Base-by-base conservation (phyloP, 1,140 invertebrate genomes). In the Colletes gigas region DNA sequence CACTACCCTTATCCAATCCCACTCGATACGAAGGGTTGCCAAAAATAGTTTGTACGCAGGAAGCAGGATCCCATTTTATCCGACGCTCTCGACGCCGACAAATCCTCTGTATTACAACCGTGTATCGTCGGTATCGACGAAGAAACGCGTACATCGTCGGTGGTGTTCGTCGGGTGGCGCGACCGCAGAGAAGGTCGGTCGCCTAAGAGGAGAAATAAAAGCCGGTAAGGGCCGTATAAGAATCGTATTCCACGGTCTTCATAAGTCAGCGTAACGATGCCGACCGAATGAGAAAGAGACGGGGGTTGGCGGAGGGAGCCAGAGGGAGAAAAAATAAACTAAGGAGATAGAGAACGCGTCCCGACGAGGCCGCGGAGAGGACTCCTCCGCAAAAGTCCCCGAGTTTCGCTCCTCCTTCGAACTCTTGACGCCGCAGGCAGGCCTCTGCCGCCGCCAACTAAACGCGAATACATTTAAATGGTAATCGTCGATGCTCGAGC, bases 381-480 rank as follows among this genome's bases (percentile, higher is more conserved):
- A 75, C 70, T 83, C 63, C 82, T 70, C 54, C 60, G 82, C 73
- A 62, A 81, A 62, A 55, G 73, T 81, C 68, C 54, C 62, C 68
- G 57, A 39, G 66, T 74, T 71, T 60, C 72, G 74, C 63, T 84
- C 57, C 79, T 82, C 59, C 66, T 78, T 63, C 74, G 59, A 54
- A 69, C 65, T 84, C 65, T 60, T 66, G 69, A 84, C 71, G 65
- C 54, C 75, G 60, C 44, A 54, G 69, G 57, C 74, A 57, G 47
- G 54, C 59, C 70, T 78, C 62, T 67, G 17, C 60, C 47, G 66
- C 66, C 55, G 75, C 70, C 70, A 76, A 83, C 84, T 80, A 71
- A 83, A 76, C 78, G 76, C 73, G 81, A 85, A 88, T 85, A 87
- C 81, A 88, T 88, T 87, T 85, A 85, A 88, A 88, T 88, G 79